phyloP scores from a whole-genome alignment of 2,888 invertebrate genomes.

The Helicoverpa assulta region DNA sequence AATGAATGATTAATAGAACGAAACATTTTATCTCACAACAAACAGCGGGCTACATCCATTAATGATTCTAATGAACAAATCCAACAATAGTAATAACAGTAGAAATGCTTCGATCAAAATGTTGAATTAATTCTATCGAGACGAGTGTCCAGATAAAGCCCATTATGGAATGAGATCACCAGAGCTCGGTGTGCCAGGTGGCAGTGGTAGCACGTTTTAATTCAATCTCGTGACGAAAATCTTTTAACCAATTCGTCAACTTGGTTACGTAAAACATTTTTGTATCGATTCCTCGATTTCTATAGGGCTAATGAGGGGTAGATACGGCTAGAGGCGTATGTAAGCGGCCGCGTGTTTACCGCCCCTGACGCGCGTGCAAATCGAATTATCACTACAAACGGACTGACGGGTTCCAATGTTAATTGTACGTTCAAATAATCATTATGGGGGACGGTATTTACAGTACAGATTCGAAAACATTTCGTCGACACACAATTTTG shows the following conservation, averaged over 20 bases:
- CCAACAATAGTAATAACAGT: neutral
- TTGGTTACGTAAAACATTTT: conserved; percentile 54
- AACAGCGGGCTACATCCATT: neutral
- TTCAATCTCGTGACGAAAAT: conserved; percentile 36
- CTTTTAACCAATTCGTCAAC: conserved; percentile 56
- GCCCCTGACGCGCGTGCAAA: conserved; percentile 74
- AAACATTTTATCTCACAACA: neutral
- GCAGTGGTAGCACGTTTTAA: conserved; percentile 25
- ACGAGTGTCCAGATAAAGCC: conserved; percentile 2
- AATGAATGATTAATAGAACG: conserved; percentile 3
- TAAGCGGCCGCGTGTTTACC: conserved; percentile 70
- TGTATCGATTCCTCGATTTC: conserved; percentile 59
- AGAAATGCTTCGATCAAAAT: conserved; percentile 8
- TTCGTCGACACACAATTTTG: conserved; percentile 73
- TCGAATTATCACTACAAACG: conserved; percentile 81
- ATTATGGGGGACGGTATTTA: conserved; percentile 85
- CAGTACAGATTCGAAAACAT: conserved; percentile 80
- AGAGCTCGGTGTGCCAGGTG: conserved; percentile 7
- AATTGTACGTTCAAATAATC: conserved; percentile 86
- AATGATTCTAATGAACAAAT: neutral
- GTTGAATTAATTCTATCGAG: conserved; percentile 2
- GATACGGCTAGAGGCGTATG: conserved; percentile 53
- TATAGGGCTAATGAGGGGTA: conserved; percentile 68
- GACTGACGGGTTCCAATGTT: conserved; percentile 78
- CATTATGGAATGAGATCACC: conserved; percentile 26